Evolutionary conservation across 1,140 invertebrate species (phyloP), one percentile per base, ranked within the genome.

Genomic region (Wasmannia auropunctata): DNA sequence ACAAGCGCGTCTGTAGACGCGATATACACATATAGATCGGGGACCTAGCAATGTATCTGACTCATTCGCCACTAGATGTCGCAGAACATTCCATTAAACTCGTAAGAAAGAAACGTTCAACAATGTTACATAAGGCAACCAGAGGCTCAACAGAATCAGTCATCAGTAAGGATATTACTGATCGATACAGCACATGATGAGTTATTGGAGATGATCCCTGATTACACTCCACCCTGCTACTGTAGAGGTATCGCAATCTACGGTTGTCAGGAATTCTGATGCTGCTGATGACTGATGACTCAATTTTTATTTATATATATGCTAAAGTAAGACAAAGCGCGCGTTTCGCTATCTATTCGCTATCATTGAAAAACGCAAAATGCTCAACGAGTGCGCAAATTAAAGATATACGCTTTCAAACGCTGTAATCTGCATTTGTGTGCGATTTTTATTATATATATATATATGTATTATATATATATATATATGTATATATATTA

Each of bases 181-280:
- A 89, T 88, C 88, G 11, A 72, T 40, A 89, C 91, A 93, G 93
- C 93, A 94, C 1, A 86, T 94, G 93, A 94, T 94, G 93, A 94
- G 1, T 11, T 0, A 0, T 22, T 14, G 91, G 92, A 93, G 79
- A 94, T 94, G 93, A 94, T 84, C 6, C 1, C 2, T 94, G 93
- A 94, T 94, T 94, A 93, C 88, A 88, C 84, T 87, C 86, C 91
- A 70, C 93, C 92, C 93, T 90, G 51, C 89, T 80, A 60, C 63
- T 51, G 74, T 88, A 87, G 51, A 19, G 87, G 63, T 91, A 92
- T 93, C 88, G 93, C 92, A 93, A 87, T 37, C 88, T 87, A 75
- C 86, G 70, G 81, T 37, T 76, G 86, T 76, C 86, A 86, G 75
- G 92, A 93, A 46, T 51, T 87, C 93, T 94, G 93, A 94, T 94